Evolutionary conservation across 2,797 vertebrate genomes (phyloP).

Genomic region (Poecilia picta): DNA sequence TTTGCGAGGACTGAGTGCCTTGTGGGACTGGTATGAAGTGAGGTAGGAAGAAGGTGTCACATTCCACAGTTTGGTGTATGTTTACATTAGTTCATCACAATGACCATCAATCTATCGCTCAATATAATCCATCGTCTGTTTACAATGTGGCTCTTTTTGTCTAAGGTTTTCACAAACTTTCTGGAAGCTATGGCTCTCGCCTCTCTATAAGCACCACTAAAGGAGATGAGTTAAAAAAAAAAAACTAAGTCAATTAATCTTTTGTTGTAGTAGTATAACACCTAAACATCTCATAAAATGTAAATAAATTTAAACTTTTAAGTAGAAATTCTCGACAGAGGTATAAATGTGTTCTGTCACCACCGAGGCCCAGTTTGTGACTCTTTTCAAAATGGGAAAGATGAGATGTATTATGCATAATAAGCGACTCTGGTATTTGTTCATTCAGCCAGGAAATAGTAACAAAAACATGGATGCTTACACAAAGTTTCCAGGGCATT

Average conservation of each 20-base stretch:
- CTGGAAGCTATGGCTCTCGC: background rate
- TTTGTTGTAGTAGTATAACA: background rate
- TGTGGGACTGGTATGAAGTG: conserved; percentile 69
- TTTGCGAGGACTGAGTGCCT: conserved; percentile 64
- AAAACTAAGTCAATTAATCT: too few species aligned
- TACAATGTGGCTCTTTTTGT: background rate
- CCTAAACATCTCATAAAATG: background rate
- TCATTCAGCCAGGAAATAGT: background rate
- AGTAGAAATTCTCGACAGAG: background rate
- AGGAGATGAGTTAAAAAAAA: too few species aligned
- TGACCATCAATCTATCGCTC: conserved; percentile 40
- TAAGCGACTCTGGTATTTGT: background rate
- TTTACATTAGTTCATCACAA: conserved; percentile 39
- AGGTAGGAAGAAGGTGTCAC: conserved; percentile 79
- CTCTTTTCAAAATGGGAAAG: background rate
- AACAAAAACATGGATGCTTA: background rate
- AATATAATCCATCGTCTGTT: background rate
- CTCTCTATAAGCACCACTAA: background rate
- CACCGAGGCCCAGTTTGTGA: too few species aligned
- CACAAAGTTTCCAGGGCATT: background rate
- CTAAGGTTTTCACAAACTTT: background rate
- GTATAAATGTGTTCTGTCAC: background rate
- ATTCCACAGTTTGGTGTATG: conserved; percentile 85
- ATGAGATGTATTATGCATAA: background rate
- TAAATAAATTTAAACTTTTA: background rate